phyloP scores from a whole-genome alignment of 2,888 invertebrate species.

The Candidula unifasciata region DNA sequence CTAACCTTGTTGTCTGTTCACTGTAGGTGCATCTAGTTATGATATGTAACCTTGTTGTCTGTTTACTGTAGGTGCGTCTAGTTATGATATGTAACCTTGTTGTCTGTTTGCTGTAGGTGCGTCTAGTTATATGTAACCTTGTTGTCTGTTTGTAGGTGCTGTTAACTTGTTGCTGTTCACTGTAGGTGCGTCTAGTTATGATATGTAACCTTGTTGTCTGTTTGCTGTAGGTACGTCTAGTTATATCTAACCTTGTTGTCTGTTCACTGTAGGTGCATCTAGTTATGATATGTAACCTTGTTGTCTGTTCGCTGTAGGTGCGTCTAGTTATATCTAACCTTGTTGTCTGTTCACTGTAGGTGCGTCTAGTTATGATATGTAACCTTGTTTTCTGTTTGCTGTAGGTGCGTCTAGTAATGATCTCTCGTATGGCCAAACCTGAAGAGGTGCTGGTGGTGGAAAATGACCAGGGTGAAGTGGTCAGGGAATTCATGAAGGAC shows the following conservation, averaged over 20 bases:
- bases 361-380: not conserved
- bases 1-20: constrained; percentile 99
- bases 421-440: constrained; percentile 99
- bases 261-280: not conserved
- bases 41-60: no score
- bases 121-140: not conserved
- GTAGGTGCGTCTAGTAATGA: constrained; percentile 95
- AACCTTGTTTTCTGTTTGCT: constrained; percentile 42
- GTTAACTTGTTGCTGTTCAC: constrained; percentile 80
- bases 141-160: not conserved
- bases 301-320: not conserved
- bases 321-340: not conserved
- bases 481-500: constrained; percentile 99
- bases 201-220: constrained; percentile 99
- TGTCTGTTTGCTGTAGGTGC: not conserved
- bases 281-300: not conserved
- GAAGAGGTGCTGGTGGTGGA: constrained; percentile 99
- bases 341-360: not conserved
- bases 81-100: no score
- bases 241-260: constrained; percentile 80
- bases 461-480: constrained; percentile 99
- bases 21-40: constrained; percentile 97
- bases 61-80: no score
- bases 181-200: no score
- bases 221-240: constrained; percentile 99